Evolutionary conservation across 2,888 invertebrate species (phyloP), one percentile per base, ranked within the genome.

Genomic region (Leptinotarsa rubiginosa): DNA sequence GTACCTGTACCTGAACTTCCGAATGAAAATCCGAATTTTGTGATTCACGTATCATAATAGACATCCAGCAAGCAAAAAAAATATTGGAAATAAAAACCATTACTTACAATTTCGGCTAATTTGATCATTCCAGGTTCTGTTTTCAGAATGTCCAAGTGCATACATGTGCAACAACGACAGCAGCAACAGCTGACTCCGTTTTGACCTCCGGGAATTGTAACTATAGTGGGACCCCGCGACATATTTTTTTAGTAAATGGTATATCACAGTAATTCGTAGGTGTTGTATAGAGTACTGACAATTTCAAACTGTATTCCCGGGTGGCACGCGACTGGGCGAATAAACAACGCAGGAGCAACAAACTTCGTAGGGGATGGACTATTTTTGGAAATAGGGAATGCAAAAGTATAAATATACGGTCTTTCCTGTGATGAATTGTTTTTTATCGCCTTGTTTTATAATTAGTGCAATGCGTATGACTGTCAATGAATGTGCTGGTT

Each of bases 151-250:
- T 92, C 92, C 70, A 95, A 90, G 86, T 96, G 93, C 72, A 96
- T 88, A 85, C 96, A 96, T 20, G 94, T 93, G 84, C 94, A 95
- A 83, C 95, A 93, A 75, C 92, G 89, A 84, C 93, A 94, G 85
- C 94, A 94, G 84, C 95, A 92, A 83, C 92, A 91, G 75, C 93
- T 89, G 67, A 94, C 93, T 56, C 89, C 82, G 65, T 75, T 66
- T 12, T 68, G 64, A 18, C 78, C 77, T 52, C 73, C 70, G 12
- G 66, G 74, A 22, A 81, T 75, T 31, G 77, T 77, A 47, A 81
- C 78, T 47, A 81, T 75, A 1, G 79, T 79, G 18, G 80, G 80
- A 3, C 80, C 80, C 70, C 80, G 75, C 16, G 59, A 64, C 79
- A 79, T 78, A 22, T 70, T 78, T 73, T 31, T 69, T 47, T 5